Conservation (phyloP, 1,140 invertebrate species). For the Saccostrea cuccullata region DNA sequence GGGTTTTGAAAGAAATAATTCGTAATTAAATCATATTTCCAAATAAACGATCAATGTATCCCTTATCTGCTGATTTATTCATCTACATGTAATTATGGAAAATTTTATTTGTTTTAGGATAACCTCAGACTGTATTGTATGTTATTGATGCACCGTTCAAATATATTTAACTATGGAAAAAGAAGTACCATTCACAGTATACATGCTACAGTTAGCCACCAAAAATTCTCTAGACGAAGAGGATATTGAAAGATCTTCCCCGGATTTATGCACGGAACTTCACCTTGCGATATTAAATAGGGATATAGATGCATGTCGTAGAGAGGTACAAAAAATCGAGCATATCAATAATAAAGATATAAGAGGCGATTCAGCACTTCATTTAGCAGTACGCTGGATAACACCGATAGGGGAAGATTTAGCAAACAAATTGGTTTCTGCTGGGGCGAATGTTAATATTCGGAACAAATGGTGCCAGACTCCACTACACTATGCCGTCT, state of each 20-base stretch:
- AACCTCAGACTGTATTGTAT: not conserved
- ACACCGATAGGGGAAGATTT: not conserved
- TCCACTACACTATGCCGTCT: conserved; percentile 44
- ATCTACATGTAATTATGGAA: too few species aligned
- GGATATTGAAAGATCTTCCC: not conserved
- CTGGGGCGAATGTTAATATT: conserved; percentile 7
- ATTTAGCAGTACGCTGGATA: conserved; percentile 41
- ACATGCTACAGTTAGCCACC: not conserved
- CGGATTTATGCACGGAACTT: not conserved
- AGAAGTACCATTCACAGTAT: not conserved
- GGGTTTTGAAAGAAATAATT: too few species aligned
- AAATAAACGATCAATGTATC: too few species aligned
- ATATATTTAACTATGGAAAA: not conserved
- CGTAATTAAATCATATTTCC: too few species aligned
- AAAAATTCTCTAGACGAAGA: not conserved
- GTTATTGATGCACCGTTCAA: not conserved
- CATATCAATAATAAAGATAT: not conserved
- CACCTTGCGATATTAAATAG: conserved; percentile 34
- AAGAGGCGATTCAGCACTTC: conserved; percentile 39
- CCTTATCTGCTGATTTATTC: too few species aligned
- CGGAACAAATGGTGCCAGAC: conserved; percentile 49
- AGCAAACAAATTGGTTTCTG: not conserved
- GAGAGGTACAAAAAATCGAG: not conserved
- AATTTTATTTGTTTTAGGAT: too few species aligned
- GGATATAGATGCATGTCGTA: not conserved